Base-by-base conservation (phyloP, 1,140 invertebrate genomes). In the Pseudoatta argentina region DNA sequence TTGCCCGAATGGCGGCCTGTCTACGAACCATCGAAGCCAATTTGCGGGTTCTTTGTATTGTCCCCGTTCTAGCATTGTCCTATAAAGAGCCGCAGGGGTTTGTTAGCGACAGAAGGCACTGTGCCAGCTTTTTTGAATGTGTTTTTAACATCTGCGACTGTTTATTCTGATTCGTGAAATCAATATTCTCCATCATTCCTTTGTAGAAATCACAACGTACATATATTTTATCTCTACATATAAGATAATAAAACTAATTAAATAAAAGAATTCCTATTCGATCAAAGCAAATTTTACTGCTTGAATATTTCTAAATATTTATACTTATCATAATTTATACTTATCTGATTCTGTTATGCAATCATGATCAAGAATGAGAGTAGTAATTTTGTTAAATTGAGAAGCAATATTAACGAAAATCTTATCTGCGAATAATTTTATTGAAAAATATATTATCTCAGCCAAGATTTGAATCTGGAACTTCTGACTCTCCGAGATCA, bases 21-120 rank as follows among this genome's bases (percentile, higher is more conserved):
- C 88, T 76, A 89, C 86, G 71, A 34, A 64, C 51, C 76, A 78
- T 82, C 72, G 72, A 71, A 86, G 89, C 87, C 89, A 91, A 91
- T 91, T 91, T 91, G 79, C 71, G 85, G 89, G 71, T 71, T 85
- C 85, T 87, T 87, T 89, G 87, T 82, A 85, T 89, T 87, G 76
- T 89, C 63, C 90, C 30, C 69, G 44, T 85, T 85, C 87, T 73
- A 88, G 79, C 44, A 83, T 83, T 83, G 79, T 83, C 55, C 55
- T 83, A 75, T 73, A 79, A 75, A 75, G 55, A 73, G 72, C 64
- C 78, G 75, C 81, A 39, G 73, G 44, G 85, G 53, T 87, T 69
- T 69, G 85, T 66, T 77, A 61, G 44, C 48, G 63, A 72, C 79
- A 86, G 69, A 89, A 87, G 67, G 48, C 73, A 75, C 8, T 51